These are phyloP conservation scores for Epizoanthus stellaris DNA, from an alignment of 92 coral and sea anemone genomes.

Conservation along the genomic window DNA sequence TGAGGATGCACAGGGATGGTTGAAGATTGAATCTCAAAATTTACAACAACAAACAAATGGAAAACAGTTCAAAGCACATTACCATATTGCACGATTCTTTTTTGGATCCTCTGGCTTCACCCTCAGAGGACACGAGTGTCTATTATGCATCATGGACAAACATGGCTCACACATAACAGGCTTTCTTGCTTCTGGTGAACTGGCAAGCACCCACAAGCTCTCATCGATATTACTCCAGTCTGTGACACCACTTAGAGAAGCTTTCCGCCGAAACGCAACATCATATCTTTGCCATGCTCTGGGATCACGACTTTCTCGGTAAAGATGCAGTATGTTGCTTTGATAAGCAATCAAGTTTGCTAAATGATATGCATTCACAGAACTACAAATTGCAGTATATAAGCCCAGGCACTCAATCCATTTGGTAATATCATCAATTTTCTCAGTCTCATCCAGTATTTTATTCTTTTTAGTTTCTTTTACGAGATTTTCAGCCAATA, in stretches of 20 bases:
- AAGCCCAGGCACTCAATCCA: conserved; percentile 96
- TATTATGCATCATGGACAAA: conserved; percentile 84
- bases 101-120: conserved; percentile 51
- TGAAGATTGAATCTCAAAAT: too few species aligned
- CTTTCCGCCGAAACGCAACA: conserved; percentile 95
- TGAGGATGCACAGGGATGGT: too few species aligned
- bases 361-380: conserved; percentile 66
- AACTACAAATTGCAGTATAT: conserved; percentile 74
- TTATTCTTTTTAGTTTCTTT: conserved; percentile 47
- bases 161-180: conserved; percentile 88
- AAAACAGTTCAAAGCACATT: neutral
- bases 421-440: conserved; percentile 87
- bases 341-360: conserved; percentile 86
- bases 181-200: conserved; percentile 88
- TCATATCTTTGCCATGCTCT: conserved; percentile 98
- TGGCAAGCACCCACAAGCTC: conserved; percentile 92
- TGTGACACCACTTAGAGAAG: conserved; percentile 72
- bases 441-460: conserved; percentile 71
- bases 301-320: conserved; percentile 91
- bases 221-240: conserved; percentile 94
- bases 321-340: conserved; percentile 79
- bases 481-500: conserved; percentile 75
- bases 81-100: conserved; percentile 46
- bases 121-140: conserved; percentile 77
- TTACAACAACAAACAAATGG: too few species aligned